phyloP scores from a whole-genome alignment of 2,888 invertebrate species.

The Drosophila tanythrix region DNA sequence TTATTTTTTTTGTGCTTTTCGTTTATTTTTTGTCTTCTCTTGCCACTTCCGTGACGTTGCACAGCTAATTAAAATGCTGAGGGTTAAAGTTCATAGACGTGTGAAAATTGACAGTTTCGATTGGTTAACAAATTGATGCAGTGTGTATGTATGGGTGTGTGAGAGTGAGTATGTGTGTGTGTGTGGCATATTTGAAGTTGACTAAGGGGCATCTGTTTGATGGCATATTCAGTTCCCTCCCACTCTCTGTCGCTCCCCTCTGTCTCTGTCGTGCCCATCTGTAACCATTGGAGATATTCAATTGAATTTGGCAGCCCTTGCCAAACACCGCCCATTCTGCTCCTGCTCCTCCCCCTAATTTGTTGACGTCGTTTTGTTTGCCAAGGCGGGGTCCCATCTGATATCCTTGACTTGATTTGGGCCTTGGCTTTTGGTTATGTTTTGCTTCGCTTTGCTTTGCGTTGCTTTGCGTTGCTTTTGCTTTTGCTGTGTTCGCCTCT shows the following conservation, averaged over 20 bases:
- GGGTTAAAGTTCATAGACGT: conserved; percentile 45
- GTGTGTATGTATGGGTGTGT: neutral
- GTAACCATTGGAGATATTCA: conserved; percentile 5
- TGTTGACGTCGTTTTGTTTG: conserved; percentile 37
- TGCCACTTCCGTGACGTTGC: neutral
- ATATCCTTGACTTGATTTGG: conserved; percentile 63
- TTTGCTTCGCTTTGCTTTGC: conserved; percentile 2
- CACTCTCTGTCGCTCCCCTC: neutral
- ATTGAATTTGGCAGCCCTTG: conserved; percentile 1
- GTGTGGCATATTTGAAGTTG: neutral
- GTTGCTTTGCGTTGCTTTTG: neutral
- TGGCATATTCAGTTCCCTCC: neutral
- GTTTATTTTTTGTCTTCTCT: neutral
- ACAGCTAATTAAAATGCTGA: conserved; percentile 53
- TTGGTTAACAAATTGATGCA: conserved; percentile 30
- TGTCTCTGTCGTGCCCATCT: neutral
- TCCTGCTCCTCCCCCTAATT: neutral
- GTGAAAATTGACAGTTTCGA: conserved; percentile 49
- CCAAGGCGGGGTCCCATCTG: conserved; percentile 28
- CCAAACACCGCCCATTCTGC: neutral
- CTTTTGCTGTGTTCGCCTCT: neutral
- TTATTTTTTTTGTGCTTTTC: conserved; percentile 1
- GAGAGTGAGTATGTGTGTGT: neutral
- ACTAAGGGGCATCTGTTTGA: neutral
- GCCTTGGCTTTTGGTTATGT: conserved; percentile 12